Conservation (phyloP, 2,113 vertebrate species). For the Falcunculus frontatus region DNA sequence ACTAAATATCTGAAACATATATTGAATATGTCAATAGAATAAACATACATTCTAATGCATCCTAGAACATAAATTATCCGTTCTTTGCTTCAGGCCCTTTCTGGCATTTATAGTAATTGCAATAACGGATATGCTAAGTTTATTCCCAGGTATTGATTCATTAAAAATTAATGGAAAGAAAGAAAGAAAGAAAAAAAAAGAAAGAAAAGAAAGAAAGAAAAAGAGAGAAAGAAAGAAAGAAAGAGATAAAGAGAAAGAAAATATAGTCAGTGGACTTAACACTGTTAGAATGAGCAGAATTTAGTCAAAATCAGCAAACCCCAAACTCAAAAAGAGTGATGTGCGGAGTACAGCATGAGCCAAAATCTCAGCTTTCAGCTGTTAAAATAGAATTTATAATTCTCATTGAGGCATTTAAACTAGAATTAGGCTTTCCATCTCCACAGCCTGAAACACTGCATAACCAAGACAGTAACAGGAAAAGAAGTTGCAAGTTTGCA, state of each 20-base stretch:
- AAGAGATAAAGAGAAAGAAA: background rate
- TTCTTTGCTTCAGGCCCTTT: background rate
- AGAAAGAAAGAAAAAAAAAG: too few relatives aligned
- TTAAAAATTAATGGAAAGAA: background rate
- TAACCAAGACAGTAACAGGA: background rate
- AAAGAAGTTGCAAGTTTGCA: background rate
- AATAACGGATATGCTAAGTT: background rate
- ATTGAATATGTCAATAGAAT: background rate
- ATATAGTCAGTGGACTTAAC: background rate
- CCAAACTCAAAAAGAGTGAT: background rate
- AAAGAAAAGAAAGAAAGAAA: background rate
- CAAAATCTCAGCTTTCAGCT: background rate
- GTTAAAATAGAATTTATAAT: background rate
- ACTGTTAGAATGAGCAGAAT: background rate
- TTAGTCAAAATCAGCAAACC: background rate
- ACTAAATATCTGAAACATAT: background rate
- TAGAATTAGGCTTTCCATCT: background rate
- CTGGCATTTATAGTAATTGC: background rate
- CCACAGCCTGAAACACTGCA: background rate
- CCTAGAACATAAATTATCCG: background rate
- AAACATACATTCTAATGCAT: background rate
- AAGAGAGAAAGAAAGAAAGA: too few relatives aligned
- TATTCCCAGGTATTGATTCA: background rate
- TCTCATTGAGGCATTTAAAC: background rate
- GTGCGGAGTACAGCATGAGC: background rate